A percentile compares a stretch with the other conserved stretches of the same genome.
Conservation (phyloP, 2,797 vertebrate species). For the Thalassophryne amazonica region DNA sequence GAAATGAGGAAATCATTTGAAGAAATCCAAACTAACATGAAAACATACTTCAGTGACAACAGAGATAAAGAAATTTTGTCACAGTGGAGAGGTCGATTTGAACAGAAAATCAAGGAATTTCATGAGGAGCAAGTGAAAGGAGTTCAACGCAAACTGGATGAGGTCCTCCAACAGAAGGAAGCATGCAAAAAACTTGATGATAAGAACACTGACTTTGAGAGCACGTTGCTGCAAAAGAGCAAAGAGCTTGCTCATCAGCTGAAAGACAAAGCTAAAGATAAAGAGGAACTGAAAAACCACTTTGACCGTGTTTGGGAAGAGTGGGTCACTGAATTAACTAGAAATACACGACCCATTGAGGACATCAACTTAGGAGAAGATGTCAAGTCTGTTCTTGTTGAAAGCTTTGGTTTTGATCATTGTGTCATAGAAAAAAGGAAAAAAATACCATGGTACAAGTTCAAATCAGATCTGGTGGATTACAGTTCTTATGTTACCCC, state of each 20-base stretch:
- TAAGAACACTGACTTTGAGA: slow-evolving; percentile 7
- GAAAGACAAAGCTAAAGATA: not conserved
- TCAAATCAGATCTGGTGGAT: too few species aligned
- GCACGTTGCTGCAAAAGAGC: slow-evolving; percentile 5
- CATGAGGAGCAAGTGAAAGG: not conserved
- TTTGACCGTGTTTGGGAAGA: not conserved
- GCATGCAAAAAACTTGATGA: slow-evolving; percentile 19
- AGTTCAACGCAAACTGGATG: slow-evolving; percentile 26
- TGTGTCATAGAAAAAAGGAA: rapidly evolving
- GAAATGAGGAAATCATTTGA: not conserved
- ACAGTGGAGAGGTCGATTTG: slow-evolving; percentile 25
- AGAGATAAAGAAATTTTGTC: slow-evolving; percentile 20
- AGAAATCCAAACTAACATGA: not conserved
- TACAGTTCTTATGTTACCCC: too few species aligned
- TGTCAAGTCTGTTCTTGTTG: rapidly evolving
- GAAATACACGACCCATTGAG: not conserved
- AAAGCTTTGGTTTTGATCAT: not conserved
- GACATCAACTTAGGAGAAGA: slow-evolving; percentile 3
- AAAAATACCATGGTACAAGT: too few species aligned
- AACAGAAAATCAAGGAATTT: slow-evolving; percentile 28
- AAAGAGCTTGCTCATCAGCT: slow-evolving; percentile 22
- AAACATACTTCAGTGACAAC: slow-evolving; percentile 13
- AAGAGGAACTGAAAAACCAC: not conserved
- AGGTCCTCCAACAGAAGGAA: slow-evolving; percentile 28
- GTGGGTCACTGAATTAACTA: slow-evolving; percentile 8